Conservation (phyloP, 2,888 invertebrate genomes). For the Arctia plantaginis region DNA sequence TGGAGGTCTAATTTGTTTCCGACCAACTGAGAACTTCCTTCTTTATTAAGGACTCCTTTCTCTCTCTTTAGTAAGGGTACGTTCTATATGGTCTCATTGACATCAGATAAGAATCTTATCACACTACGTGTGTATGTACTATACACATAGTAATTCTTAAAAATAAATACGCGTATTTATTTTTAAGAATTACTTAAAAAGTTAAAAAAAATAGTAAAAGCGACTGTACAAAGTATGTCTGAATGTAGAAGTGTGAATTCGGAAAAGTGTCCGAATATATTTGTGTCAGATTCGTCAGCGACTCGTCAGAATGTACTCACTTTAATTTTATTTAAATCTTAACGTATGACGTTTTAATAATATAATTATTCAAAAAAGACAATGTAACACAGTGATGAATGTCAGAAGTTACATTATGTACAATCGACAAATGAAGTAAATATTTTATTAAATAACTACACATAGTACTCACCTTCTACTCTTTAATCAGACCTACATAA, state of each 20-base stretch:
- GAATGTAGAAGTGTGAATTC: not conserved
- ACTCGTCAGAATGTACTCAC: not conserved
- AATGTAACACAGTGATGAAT: not conserved
- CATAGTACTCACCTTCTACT: not conserved
- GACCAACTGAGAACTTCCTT: not conserved
- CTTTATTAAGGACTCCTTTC: not conserved
- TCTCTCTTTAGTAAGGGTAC: not conserved
- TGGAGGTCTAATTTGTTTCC: not conserved
- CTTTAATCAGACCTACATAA: not conserved
- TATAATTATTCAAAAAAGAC: constrained; percentile 3
- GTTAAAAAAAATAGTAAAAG: too few relatives aligned
- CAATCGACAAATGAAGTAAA: not conserved
- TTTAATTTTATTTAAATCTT: not conserved
- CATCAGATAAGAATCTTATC: not conserved
- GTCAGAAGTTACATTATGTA: constrained; percentile 3
- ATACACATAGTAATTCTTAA: too few relatives aligned
- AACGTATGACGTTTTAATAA: not conserved
- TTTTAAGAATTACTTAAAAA: too few relatives aligned
- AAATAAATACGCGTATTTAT: too few relatives aligned
- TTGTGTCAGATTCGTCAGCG: not conserved
- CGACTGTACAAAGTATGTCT: too few relatives aligned
- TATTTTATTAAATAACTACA: not conserved
- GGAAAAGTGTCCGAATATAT: not conserved
- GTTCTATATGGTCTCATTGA: not conserved
- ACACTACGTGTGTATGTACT: not conserved